Base-by-base conservation (phyloP, 1,140 invertebrate genomes). In the Ruditapes philippinarum region DNA sequence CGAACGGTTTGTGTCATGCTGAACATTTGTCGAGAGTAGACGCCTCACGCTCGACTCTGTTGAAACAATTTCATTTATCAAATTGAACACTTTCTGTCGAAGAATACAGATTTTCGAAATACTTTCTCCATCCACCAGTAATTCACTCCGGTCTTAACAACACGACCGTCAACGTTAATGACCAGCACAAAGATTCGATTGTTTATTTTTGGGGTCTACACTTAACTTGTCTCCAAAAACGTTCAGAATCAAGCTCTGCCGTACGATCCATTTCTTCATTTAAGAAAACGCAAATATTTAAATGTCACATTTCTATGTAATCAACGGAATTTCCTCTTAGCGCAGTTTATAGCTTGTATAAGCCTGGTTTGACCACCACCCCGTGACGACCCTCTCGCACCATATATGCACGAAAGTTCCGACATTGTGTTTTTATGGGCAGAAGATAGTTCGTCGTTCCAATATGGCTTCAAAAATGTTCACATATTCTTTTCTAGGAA, bases 171-270 rank as follows among this genome's bases (percentile, higher is more conserved):
- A 57, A 57, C 17, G 51, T 57, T 57, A 57, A 57, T 57, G n/a
- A 57, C 51, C 51, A 57, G 51, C 51, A 57, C 51, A 57, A 57
- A 57, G 51, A 57, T 57, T 57, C 51, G 51, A 57, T 22, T 57
- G 51, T 57, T 57, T 57, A 57, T 57, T 57, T 57, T 57, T 57
- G 51, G n/a, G 17, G 51, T n/a, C n/a, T n/a, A n/a, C n/a, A n/a
- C n/a, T n/a, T n/a, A n/a, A n/a, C n/a, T n/a, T n/a, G n/a, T 78
- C 51, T 65, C 79, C 54, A 81, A 38, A 81, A 81, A 36, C 54
- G 49, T 17, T 78, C 28, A 25, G 38, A 51, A 49, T 49, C 74
- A 49, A 78, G 38, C 45, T 78, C 74, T 31, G 74, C 38, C 25
- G 45, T 51, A 57, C 51, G 51, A 57, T 57, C 51, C 51, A 57